Conservation (phyloP, 2,797 vertebrate genomes). For the Adelosebastes latens region DNA sequence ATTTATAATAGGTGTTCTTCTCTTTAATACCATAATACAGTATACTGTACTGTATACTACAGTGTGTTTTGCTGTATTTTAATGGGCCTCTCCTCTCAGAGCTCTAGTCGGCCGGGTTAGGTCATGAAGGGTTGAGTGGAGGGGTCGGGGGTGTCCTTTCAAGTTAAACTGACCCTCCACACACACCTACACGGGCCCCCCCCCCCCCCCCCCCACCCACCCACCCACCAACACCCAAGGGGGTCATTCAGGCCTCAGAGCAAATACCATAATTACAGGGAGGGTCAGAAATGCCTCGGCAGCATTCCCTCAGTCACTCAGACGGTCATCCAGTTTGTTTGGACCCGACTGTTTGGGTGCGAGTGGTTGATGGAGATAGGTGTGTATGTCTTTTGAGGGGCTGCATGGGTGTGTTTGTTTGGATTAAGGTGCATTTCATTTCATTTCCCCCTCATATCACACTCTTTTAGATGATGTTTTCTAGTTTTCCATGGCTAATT, state of each 20-base stretch:
- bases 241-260: conserved; percentile 42
- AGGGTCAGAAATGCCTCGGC: conserved; percentile 44
- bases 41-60: background rate
- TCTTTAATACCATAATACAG: background rate
- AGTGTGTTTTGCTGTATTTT: background rate
- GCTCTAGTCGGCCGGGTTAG: background rate
- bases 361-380: background rate
- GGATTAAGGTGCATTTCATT: background rate
- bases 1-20: background rate
- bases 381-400: background rate
- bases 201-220: background rate
- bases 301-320: conserved; percentile 5
- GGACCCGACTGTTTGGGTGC: background rate
- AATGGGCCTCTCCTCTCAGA: background rate
- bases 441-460: background rate
- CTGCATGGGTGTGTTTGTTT: background rate
- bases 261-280: conserved; percentile 64
- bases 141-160: background rate
- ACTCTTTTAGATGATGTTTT: background rate
- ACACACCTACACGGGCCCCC: background rate
- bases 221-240: conserved; percentile 19
- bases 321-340: background rate
- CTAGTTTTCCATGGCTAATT: background rate
- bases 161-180: conserved; percentile 10
- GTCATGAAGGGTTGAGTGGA: conserved; percentile 3